A percentile compares a stretch with the other conserved stretches of the same genome.
Conservation (phyloP, 2,888 invertebrate genomes). For the Sesamia inferens region DNA sequence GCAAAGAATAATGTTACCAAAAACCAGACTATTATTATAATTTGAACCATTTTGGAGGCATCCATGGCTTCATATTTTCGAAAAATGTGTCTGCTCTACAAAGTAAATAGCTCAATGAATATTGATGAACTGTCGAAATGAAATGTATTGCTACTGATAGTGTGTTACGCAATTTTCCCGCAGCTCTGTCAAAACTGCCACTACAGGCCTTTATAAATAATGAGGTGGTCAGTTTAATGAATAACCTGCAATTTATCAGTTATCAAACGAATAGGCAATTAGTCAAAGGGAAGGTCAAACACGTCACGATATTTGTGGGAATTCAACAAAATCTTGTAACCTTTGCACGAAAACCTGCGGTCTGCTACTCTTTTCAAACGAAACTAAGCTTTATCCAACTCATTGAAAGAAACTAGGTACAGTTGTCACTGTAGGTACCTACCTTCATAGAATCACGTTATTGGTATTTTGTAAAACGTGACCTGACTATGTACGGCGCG, state of each 20-base stretch:
- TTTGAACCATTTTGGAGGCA: too few species aligned
- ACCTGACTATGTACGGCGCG: slow-evolving; percentile 12
- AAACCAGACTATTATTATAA: background rate
- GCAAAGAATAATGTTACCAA: background rate
- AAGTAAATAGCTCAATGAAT: background rate
- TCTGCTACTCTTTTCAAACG: background rate
- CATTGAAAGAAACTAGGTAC: background rate
- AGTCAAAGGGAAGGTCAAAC: background rate
- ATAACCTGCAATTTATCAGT: slow-evolving; percentile 3
- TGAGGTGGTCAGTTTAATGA: slow-evolving; percentile 9
- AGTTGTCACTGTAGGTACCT: slow-evolving; percentile 5
- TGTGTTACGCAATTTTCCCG: background rate
- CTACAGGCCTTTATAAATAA: background rate
- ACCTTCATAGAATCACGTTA: slow-evolving; percentile 19
- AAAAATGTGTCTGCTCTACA: background rate
- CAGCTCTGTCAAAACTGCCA: background rate
- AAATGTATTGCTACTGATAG: background rate
- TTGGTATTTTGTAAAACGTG: slow-evolving; percentile 53
- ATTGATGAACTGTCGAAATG: background rate
- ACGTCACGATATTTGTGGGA: background rate
- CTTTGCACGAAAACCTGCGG: slow-evolving; percentile 24
- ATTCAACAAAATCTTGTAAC: background rate
- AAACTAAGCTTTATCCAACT: background rate
- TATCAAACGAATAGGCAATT: background rate
- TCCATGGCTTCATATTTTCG: background rate